phyloP scores from a whole-genome alignment of 2,113 vertebrate species.

The Salvelinus sp. region DNA sequence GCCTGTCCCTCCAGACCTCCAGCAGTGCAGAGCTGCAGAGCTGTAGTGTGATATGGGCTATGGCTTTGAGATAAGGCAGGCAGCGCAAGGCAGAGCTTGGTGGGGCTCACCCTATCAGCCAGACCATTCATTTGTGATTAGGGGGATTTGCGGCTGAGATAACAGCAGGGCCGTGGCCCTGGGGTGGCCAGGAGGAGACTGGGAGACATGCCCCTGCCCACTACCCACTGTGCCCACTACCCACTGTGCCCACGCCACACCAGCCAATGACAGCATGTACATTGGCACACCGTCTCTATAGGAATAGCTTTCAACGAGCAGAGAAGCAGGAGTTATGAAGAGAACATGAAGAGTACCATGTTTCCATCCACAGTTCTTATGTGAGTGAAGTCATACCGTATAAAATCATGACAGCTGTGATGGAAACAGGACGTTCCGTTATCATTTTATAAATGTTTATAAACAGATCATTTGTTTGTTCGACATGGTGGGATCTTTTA shows the following conservation, averaged over 20 bases:
- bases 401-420: too few species aligned
- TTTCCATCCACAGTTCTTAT: too few species aligned
- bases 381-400: too few species aligned
- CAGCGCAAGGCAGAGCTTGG: conserved; percentile 31
- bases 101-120: conserved; percentile 61
- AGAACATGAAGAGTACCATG: background rate
- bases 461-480: too few species aligned
- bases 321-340: background rate
- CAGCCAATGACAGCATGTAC: conserved; percentile 30
- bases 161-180: conserved; percentile 66
- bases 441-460: too few species aligned
- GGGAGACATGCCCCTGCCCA: conserved; percentile 41
- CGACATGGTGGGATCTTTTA: too few species aligned
- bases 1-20: conserved; percentile 38
- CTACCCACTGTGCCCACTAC: too few species aligned
- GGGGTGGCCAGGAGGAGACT: conserved; percentile 40
- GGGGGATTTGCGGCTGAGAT: conserved; percentile 73
- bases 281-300: background rate
- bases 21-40: conserved; percentile 24
- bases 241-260: conserved; percentile 20
- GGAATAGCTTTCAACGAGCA: background rate
- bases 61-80: conserved; percentile 62
- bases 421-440: too few species aligned
- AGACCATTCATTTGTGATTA: conserved; percentile 76
- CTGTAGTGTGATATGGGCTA: conserved; percentile 51